Evolutionary conservation across 2,113 vertebrate species (phyloP), one percentile per base, ranked within the genome.

Genomic region (Cynoglossus semilaevis): DNA sequence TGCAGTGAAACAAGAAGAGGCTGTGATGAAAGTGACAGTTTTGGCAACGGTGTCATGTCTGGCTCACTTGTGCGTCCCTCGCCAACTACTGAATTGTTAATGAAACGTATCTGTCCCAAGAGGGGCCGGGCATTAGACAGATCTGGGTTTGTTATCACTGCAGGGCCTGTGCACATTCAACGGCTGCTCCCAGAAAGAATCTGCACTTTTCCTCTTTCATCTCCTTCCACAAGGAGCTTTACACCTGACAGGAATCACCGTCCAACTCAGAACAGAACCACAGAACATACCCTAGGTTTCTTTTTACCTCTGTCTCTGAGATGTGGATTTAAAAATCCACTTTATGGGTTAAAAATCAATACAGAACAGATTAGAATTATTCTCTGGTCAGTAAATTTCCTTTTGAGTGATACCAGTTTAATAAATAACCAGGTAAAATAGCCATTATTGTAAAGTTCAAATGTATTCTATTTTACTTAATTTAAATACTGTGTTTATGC

Each of bases 91-190:
- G 74, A 84, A 82, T 79, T 58, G 47, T 67, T 83, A 72, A 86
- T 85, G 58, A 73, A 82, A 83, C 44, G 35, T 71, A 70, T 84
- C 76, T 67, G 67, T 83, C 68, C 71, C 50, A 2, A 54, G 76
- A 73, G 76, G 19, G 6, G 41, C 59, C 22, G 56, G 49, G 76
- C 48, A 8, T 40, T 49, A 73, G 77, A 87, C 83, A 88, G 74
- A 87, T 82, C 81, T 73, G 73, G 74, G 82, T 82, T 77, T 88
- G 85, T 87, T 74, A 63, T 71, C 58, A 72, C 68, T 70, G 72
- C 72, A 66, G 70, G 77, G 74, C 41, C 60, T 65, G 61, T 68
- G 44, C 72, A 58, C 50, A 58, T 59, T 73, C 52, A 55, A 63
- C 53, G 43, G 34, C 56, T 40, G 51, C 62, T 65, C 56, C 60